A percentile compares a stretch with the other conserved stretches of the same genome.
These are phyloP conservation scores for Gambusia yucatana DNA, from an alignment of 2,797 vertebrate genomes.

Conservation along the genomic window DNA sequence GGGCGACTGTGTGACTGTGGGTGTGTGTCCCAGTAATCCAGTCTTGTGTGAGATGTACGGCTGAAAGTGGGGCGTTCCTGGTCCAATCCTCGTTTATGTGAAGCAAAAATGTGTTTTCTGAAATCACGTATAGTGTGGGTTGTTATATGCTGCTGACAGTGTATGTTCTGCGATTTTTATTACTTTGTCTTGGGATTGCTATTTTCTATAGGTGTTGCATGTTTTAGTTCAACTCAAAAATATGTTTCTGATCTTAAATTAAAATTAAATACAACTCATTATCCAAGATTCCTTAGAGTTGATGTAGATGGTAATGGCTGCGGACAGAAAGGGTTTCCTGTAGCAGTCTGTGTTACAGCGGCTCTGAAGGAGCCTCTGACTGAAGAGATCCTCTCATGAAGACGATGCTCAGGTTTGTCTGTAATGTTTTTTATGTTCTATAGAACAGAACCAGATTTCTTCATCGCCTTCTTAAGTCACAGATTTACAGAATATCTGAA, in stretches of 20 bases:
- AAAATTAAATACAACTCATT: too few relatives aligned
- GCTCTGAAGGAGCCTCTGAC: neutral
- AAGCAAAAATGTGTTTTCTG: slow-evolving; percentile 4
- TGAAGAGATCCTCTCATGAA: neutral
- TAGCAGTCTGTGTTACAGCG: neutral
- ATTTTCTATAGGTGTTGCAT: neutral
- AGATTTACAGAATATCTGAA: neutral
- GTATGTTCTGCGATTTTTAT: neutral
- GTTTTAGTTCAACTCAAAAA: neutral
- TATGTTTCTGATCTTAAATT: too few relatives aligned
- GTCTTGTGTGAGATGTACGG: slow-evolving; percentile 22
- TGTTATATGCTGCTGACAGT: neutral
- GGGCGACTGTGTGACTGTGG: slow-evolving; percentile 10
- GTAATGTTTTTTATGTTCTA: neutral
- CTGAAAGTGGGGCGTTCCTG: slow-evolving; percentile 1
- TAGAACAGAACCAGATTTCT: neutral
- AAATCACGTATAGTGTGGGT: neutral
- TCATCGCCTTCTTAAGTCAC: neutral
- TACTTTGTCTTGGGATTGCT: neutral
- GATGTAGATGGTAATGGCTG: neutral
- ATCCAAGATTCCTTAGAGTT: neutral
- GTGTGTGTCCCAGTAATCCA: slow-evolving; percentile 19
- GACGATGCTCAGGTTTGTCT: neutral
- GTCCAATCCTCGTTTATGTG: slow-evolving; percentile 30
- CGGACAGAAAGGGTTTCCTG: neutral